These are phyloP conservation scores for Turnix velox DNA, from an alignment of 2,113 vertebrate genomes.

Conservation along the genomic window DNA sequence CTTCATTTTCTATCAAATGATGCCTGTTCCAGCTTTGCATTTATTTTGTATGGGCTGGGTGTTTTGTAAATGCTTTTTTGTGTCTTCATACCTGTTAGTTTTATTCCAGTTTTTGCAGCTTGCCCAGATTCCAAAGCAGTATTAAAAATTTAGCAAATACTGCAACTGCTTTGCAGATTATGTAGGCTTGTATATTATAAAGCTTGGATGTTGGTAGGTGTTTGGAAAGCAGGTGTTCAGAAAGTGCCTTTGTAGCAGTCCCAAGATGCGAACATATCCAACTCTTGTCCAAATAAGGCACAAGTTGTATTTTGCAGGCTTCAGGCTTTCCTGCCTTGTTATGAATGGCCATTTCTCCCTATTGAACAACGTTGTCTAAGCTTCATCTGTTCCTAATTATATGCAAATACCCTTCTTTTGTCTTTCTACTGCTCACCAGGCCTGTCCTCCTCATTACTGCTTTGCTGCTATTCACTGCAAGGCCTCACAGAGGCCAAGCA, in stretches of 20 bases:
- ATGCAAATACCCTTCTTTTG: constrained; percentile 36
- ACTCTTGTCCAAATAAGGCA: neutral
- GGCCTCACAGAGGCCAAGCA: neutral
- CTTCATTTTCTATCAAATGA: neutral
- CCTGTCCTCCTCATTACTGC: constrained; percentile 6
- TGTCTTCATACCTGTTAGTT: neutral
- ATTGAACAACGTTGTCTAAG: neutral
- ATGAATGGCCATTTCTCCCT: neutral
- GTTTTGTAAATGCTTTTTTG: neutral
- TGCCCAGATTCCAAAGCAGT: neutral
- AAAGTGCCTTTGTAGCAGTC: neutral
- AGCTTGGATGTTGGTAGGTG: neutral
- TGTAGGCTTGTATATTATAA: neutral
- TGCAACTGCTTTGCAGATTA: neutral
- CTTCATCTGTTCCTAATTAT: constrained; percentile 48
- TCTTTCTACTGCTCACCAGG: neutral
- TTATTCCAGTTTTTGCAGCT: neutral
- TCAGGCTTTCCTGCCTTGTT: neutral
- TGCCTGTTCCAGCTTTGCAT: neutral
- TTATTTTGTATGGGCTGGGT: neutral
- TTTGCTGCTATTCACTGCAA: neutral
- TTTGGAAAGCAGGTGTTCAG: constrained; percentile 10
- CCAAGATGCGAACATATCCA: neutral
- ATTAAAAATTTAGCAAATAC: neutral
- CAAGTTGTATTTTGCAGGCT: neutral